Base-by-base conservation (phyloP, 1,140 invertebrate genomes). In the Daktulosphaira vitifoliae region DNA sequence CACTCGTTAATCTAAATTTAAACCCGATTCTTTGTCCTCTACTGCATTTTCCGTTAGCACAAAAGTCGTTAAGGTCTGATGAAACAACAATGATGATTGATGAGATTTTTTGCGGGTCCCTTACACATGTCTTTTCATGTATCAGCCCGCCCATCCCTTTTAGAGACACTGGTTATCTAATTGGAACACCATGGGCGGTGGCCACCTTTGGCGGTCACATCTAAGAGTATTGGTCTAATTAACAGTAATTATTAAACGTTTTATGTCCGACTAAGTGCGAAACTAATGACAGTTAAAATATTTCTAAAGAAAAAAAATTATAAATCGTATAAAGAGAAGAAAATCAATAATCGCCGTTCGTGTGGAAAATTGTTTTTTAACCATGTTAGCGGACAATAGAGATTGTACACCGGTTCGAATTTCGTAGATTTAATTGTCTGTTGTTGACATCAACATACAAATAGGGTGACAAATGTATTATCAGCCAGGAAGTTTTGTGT, bases 311-410 rank as follows among this genome's bases (percentile, higher is more conserved):
- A 5, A 33, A 11, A 33, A 33, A 5, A 11, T 33, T 6, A 33
- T 33, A 33, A 33, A 6, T 5, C 29, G 29, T 38, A 25, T 26
- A 59, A 46, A 29, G n/a, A 20, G 23, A 16, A 8, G 26, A 46
- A 62, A 62, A 62, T 62, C 56, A 48, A 62, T 62, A 62, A 20
- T 42, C 56, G 42, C 23, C 56, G 25, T 16, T 39, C 56, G 42
- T 8, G 56, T 20, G 56, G 56, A 62, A 62, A 62, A 62, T 62
- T 62, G 56, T 62, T 62, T 62, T 62, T 62, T 62, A 62, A 62
- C 56, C 56, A 22, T 33, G 56, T 62, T 62, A 62, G 42, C 16
- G 42, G 26, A 62, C 56, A 62, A 62, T 62, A 18, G n/a, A n/a
- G 42, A 62, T 48, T 46, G 54, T 44, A 38, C 23, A 16, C 54